A percentile compares a stretch with the other conserved stretches of the same genome.
Conservation (phyloP, 2,888 invertebrate species). For the Drosophila mulleri region DNA sequence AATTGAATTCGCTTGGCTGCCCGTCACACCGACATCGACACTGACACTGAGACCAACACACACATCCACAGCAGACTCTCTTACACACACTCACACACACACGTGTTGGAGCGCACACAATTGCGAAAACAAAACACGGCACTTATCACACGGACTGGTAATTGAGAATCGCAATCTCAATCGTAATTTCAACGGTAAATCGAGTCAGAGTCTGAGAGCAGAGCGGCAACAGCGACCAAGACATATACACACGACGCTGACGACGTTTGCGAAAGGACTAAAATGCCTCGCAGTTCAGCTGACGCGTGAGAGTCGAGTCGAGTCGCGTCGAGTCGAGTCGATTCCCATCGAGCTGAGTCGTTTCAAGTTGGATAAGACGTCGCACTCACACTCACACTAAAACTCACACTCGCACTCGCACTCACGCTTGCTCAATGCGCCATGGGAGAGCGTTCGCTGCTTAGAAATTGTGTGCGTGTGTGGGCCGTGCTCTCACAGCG, state of each 20-base stretch:
- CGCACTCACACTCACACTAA: slow-evolving; percentile 40
- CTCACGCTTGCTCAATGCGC: slow-evolving; percentile 29
- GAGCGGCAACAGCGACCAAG: slow-evolving; percentile 62
- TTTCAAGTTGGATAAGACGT: slow-evolving; percentile 68
- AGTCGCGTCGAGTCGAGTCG: slow-evolving; percentile 12
- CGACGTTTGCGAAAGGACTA: slow-evolving; percentile 84
- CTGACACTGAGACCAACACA: slow-evolving; percentile 16
- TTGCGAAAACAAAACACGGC: slow-evolving; percentile 54
- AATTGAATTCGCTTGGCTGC: slow-evolving; percentile 74
- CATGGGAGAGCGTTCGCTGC: slow-evolving; percentile 62
- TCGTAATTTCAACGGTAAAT: slow-evolving; percentile 55
- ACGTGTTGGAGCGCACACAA: slow-evolving; percentile 11
- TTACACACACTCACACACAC: slow-evolving; percentile 4
- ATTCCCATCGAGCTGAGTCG: slow-evolving; percentile 30
- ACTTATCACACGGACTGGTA: slow-evolving; percentile 58
- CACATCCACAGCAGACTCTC: slow-evolving; percentile 9
- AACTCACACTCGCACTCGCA: slow-evolving; percentile 49
- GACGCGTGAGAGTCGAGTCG: slow-evolving; percentile 54
- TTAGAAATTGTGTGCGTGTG: slow-evolving; percentile 55
- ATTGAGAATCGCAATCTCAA: slow-evolving; percentile 55
- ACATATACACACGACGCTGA: slow-evolving; percentile 76
- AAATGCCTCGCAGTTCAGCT: slow-evolving; percentile 63
- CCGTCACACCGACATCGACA: slow-evolving; percentile 40
- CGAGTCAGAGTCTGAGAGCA: slow-evolving; percentile 48
- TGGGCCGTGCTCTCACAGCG: slow-evolving; percentile 55